Evolutionary conservation across 30 jellyfish, hydroid and myxozoan genomes (phyloP).

Genomic region (Nemopilema nomurai): DNA sequence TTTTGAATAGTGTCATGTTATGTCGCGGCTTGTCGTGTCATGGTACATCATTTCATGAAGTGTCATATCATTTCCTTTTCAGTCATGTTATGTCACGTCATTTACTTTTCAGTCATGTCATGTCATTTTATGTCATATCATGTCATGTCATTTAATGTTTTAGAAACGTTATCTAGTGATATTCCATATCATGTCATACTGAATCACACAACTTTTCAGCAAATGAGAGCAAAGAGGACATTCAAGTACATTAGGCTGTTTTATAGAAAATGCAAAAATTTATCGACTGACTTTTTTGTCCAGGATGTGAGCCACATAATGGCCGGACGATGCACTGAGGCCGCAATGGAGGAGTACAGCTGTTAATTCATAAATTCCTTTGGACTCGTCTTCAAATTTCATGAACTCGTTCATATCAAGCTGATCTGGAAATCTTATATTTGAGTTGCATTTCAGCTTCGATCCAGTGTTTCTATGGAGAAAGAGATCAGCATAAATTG

Average conservation of each 20-base stretch:
- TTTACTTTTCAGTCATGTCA: too few relatives aligned
- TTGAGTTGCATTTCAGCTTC: conserved; percentile 73
- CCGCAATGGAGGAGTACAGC: conserved; percentile 95
- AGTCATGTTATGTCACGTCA: background rate
- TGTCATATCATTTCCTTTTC: background rate
- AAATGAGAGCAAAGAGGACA: too few relatives aligned
- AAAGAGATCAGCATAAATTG: background rate
- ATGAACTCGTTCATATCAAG: conserved; percentile 89
- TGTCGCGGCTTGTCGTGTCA: background rate
- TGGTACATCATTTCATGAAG: background rate
- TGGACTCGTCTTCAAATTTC: conserved; percentile 48
- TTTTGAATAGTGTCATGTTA: background rate
- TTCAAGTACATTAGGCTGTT: too few relatives aligned
- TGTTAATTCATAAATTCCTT: conserved; percentile 76
- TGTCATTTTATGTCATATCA: background rate
- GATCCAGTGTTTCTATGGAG: conserved; percentile 70
- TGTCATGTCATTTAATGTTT: background rate
- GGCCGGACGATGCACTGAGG: conserved; percentile 92
- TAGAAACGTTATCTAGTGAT: background rate
- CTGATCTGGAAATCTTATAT: conserved; percentile 70
- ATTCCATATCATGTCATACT: too few relatives aligned
- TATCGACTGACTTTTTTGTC: conserved; percentile 77
- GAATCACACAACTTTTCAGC: background rate
- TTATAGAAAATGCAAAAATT: too few relatives aligned
- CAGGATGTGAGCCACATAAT: conserved; percentile 90